phyloP scores from a whole-genome alignment of 1,140 invertebrate species.

The Oreohelix idahoensis region DNA sequence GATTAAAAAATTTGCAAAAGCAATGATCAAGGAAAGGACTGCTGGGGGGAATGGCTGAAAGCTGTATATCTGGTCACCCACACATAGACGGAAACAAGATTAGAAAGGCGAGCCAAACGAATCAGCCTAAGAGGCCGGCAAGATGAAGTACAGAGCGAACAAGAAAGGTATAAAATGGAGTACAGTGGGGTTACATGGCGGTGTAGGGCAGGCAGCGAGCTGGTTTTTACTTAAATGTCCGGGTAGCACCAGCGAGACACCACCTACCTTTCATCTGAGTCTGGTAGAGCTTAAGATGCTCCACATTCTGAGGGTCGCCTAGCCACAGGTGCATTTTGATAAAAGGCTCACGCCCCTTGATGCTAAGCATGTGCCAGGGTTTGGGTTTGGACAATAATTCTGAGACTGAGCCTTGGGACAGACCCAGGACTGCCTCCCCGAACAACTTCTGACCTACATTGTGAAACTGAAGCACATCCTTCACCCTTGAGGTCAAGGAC shows the following conservation, averaged over 20 bases:
- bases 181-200: slow-evolving; percentile 22
- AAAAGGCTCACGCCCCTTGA: slow-evolving; percentile 97
- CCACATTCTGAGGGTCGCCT: slow-evolving; percentile 93
- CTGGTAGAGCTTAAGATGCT: slow-evolving; percentile 78
- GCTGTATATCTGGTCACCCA: not conserved
- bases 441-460: slow-evolving; percentile 99
- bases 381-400: slow-evolving; percentile 98
- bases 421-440: slow-evolving; percentile 94
- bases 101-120: not conserved
- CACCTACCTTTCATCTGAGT: slow-evolving; percentile 72
- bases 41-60: not conserved
- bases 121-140: not conserved
- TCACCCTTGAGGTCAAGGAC: slow-evolving; percentile 96
- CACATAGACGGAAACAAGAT: slow-evolving; percentile 1
- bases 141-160: not conserved
- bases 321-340: slow-evolving; percentile 98
- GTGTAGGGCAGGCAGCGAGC: slow-evolving; percentile 8
- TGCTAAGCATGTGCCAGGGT: slow-evolving; percentile 99
- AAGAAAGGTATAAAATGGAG: slow-evolving; percentile 1
- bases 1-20: not conserved
- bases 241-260: slow-evolving; percentile 32
- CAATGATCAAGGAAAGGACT: not conserved
- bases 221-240: slow-evolving; percentile 9
- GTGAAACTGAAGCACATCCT: slow-evolving; percentile 95
- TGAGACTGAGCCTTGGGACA: slow-evolving; percentile 97